A percentile compares a stretch with the other conserved stretches of the same genome.
Conservation (phyloP, 1,140 invertebrate genomes). For the Tribolium madens region DNA sequence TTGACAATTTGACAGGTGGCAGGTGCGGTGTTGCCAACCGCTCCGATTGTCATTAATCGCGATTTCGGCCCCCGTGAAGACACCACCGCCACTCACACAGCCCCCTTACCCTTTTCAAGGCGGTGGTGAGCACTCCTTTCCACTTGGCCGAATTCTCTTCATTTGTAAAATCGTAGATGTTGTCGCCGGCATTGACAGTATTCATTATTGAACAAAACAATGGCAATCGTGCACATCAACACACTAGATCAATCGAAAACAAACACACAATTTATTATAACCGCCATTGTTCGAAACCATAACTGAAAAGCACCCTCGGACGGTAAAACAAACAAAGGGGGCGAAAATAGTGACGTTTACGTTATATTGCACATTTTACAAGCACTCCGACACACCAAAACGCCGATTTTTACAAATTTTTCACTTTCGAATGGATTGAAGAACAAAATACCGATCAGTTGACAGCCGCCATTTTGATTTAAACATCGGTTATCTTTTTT, state of each 20-base stretch:
- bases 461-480: constrained; percentile 50
- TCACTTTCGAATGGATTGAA: constrained; percentile 35
- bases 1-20: not conserved
- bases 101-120: constrained; percentile 77
- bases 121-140: constrained; percentile 87
- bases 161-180: constrained; percentile 88
- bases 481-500: constrained; percentile 1
- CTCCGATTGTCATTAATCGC: not conserved
- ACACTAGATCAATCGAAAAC: constrained; percentile 11
- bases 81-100: not conserved
- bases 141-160: constrained; percentile 90
- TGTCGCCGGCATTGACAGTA: constrained; percentile 65
- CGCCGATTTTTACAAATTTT: constrained; percentile 26
- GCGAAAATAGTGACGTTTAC: not conserved
- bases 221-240: constrained; percentile 40
- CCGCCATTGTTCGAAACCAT: constrained; percentile 42
- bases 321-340: constrained; percentile 22
- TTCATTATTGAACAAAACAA: constrained; percentile 56
- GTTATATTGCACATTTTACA: constrained; percentile 45
- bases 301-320: constrained; percentile 23
- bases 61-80: not conserved
- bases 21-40: constrained; percentile 12
- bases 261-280: constrained; percentile 29
- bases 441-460: constrained; percentile 50
- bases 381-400: not conserved